Conservation (phyloP, 2,113 vertebrate species). For the Hoplias malabaricus region DNA sequence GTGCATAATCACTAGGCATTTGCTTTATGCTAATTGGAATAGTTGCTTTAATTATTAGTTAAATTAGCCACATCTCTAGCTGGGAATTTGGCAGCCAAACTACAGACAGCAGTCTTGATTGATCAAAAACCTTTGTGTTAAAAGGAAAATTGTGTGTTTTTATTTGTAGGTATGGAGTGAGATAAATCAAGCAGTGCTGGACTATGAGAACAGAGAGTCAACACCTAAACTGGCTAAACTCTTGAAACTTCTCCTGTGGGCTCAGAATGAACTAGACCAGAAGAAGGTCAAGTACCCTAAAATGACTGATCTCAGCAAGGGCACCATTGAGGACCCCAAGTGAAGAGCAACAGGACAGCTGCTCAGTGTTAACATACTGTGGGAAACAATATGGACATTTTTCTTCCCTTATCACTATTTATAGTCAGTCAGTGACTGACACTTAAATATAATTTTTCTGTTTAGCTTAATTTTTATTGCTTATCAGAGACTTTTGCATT, state of each 20-base stretch:
- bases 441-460: constrained; percentile 68
- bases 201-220: constrained; percentile 93
- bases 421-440: constrained; percentile 70
- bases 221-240: constrained; percentile 97
- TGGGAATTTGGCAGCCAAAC: not conserved
- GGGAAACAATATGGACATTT: constrained; percentile 63
- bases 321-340: constrained; percentile 96
- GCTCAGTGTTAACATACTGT: constrained; percentile 39
- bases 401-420: constrained; percentile 70
- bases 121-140: not conserved
- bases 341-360: constrained; percentile 69
- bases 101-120: not conserved
- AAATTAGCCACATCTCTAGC: not conserved
- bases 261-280: constrained; percentile 99
- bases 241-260: constrained; percentile 96
- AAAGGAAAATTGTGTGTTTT: not conserved
- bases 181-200: constrained; percentile 94
- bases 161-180: constrained; percentile 91
- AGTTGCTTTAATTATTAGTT: not conserved
- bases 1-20: too few species aligned
- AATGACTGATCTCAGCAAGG: constrained; percentile 99
- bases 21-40: too few species aligned
- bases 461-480: constrained; percentile 56
- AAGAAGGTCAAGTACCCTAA: constrained; percentile 99
- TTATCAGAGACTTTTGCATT: constrained; percentile 55